Evolutionary conservation across 2,113 vertebrate species (phyloP), one percentile per base, ranked within the genome.

Genomic region (Nibea coibor): DNA sequence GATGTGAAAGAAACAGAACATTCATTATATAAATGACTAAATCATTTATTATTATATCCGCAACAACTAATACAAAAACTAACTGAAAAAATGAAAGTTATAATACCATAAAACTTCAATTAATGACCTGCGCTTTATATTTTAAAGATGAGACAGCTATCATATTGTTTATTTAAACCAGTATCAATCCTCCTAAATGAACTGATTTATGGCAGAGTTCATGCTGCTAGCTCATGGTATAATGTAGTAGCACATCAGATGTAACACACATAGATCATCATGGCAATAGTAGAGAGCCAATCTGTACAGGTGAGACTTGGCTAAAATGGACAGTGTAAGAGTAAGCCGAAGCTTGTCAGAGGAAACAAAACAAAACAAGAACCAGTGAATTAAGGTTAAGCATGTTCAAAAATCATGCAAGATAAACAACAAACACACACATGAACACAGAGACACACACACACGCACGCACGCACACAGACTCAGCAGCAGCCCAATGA

Each of bases 391-490:
- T 7, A 45, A 76, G 39, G 71, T 77, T 79, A 81, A 81, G 66
- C 69, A 31, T 62, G 26, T 77, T 72, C 5, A 75, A 65, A 82
- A n/a, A 22, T 77, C 87, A 91, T 91, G 89, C 90, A 85, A 61
- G 43, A 70, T 14, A 70, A 74, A 77, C 31, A 74, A 77, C 19
- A 76, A 71, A 67, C 9, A 19, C 17, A 19, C 51, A 85, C 64
- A 68, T 11, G 9, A 20, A 19, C 48, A 63, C 28, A n/a, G 42
- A 80, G 12, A 72, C 9, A 64, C 1, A 31, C 0, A 78, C 12
- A 81, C 24, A 26, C 24, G 24, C n/a, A 64, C 31, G 79, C 5
- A 80, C 22, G 70, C 48, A 85, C 12, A 71, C 5, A 83, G 31
- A 80, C 43, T n/a, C 61, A 86, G 88, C 69, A 3, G 81, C 76